Conservation (phyloP, 2,113 vertebrate species). For the Prunella fulvescens region DNA sequence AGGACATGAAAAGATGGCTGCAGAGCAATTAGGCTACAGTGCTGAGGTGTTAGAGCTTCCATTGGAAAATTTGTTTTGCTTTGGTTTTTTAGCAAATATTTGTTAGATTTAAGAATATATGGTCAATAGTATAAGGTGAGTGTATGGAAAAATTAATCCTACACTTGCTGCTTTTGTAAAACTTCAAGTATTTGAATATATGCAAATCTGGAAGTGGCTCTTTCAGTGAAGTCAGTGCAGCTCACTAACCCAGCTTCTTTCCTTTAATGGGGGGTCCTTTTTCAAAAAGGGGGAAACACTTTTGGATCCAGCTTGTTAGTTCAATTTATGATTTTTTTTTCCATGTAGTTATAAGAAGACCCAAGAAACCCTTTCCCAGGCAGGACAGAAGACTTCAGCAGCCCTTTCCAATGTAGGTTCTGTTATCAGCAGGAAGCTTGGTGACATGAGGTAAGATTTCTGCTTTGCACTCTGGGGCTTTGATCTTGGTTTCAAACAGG, state of each 20-base stretch:
- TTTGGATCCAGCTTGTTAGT: neutral
- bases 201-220: neutral
- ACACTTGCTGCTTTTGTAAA: neutral
- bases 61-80: neutral
- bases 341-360: constrained; percentile 92
- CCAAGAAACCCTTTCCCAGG: constrained; percentile 94
- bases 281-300: neutral
- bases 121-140: neutral
- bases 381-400: constrained; percentile 92
- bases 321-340: neutral
- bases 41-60: neutral
- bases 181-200: neutral
- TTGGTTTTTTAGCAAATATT: neutral
- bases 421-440: constrained; percentile 86
- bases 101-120: neutral
- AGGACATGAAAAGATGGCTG: neutral
- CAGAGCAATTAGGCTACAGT: neutral
- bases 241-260: neutral
- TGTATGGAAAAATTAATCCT: neutral
- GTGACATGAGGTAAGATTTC: constrained; percentile 91
- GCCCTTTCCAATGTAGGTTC: constrained; percentile 88
- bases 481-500: neutral
- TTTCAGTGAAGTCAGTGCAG: neutral
- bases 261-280: neutral
- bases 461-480: neutral